Base-by-base conservation (phyloP, 1,140 invertebrate genomes). In the Xylocopa sonorina region DNA sequence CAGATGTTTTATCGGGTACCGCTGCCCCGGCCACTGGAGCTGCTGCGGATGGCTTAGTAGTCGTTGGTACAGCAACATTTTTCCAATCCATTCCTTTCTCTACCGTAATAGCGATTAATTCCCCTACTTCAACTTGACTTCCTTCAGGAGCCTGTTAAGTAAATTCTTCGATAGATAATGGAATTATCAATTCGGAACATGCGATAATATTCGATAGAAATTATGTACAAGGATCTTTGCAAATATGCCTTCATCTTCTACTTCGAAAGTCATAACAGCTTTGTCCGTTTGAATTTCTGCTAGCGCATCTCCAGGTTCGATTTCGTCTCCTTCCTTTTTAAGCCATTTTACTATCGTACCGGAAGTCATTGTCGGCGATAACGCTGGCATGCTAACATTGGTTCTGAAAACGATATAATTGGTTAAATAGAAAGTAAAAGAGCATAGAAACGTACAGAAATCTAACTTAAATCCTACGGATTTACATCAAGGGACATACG, bases 221-320 rank as follows among this genome's bases (percentile, higher is more conserved):
- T 57, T 62, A 63, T 62, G 14, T 84, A 93, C 92, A 63, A 93
- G 80, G 81, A 99, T 99, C 93, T 99, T 99, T 10, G 99, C 99
- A 69, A 99, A 93, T 91, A 97, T 98, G 14, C 97, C 98, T 92
- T 99, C 99, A 89, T 99, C 99, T 0, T 98, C 98, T 21, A 99
- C 98, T 94, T 99, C 99, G 93, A 99, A 99, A 4, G 98, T 98
- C 98, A 99, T 99, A 0, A 99, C 99, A 0, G 99, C 99, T 93
- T 99, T 99, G 88, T 99, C 99, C 21, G 99, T 99, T 94, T 99
- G 99, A 92, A 99, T 99, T 93, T 99, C 99, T 76, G 98, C 99
- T 43, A 99, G 92, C 16, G 99, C 93, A 92, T 99, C 99, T 86
- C 96, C 95, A 93, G 88, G 92, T 93, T 95, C 16, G 95, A 93